These are phyloP conservation scores for Loripinus fragilis DNA, from an alignment of 2,888 invertebrate genomes.

Conservation along the genomic window DNA sequence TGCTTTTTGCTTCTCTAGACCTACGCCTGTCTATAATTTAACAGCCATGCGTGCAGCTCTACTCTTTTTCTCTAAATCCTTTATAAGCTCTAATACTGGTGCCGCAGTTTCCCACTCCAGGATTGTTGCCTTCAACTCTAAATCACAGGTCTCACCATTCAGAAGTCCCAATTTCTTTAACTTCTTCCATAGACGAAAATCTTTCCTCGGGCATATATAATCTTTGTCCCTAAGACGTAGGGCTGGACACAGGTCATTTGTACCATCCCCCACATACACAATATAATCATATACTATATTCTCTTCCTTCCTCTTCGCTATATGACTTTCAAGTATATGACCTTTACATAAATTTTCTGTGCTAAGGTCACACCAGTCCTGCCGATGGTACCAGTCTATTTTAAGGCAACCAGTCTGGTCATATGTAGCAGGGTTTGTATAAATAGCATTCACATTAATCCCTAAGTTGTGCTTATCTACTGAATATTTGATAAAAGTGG, in stretches of 20 bases:
- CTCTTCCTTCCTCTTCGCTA: conserved; percentile 84
- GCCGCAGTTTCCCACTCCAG: conserved; percentile 81
- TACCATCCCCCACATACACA: conserved; percentile 90
- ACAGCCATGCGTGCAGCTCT: background rate
- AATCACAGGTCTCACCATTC: conserved; percentile 53
- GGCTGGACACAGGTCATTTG: conserved; percentile 91
- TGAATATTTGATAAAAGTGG: conserved; percentile 89
- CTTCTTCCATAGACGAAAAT: conserved; percentile 84
- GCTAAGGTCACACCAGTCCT: conserved; percentile 89
- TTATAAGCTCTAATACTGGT: conserved; percentile 83
- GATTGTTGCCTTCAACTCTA: conserved; percentile 82
- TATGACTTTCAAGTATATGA: conserved; percentile 88
- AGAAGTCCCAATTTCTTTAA: conserved; percentile 65
- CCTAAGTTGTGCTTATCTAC: conserved; percentile 83
- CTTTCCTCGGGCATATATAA: conserved; percentile 88
- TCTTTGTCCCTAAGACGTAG: conserved; percentile 87
- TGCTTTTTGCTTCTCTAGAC: too few species aligned
- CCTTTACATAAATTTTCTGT: conserved; percentile 92
- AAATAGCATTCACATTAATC: conserved; percentile 84
- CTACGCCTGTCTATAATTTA: background rate
- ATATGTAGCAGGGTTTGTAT: conserved; percentile 89
- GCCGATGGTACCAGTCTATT: conserved; percentile 88
- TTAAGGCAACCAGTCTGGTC: conserved; percentile 82
- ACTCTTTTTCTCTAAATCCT: conserved; percentile 29
- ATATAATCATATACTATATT: conserved; percentile 84